phyloP scores from a whole-genome alignment of 2,797 vertebrate species.

The Percopsis omiscomaycus region DNA sequence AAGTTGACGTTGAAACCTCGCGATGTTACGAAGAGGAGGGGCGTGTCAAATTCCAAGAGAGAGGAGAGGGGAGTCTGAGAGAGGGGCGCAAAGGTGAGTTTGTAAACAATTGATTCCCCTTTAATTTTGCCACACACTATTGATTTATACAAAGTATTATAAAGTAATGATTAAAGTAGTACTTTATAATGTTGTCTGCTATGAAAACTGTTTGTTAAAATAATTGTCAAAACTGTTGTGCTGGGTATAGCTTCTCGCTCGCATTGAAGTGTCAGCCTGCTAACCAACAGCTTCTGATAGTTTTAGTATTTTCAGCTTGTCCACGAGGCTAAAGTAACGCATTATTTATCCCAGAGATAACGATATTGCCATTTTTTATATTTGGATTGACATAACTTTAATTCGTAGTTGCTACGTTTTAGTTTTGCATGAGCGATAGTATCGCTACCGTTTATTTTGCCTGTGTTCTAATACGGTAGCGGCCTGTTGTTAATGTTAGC shows the following conservation, averaged over 20 bases:
- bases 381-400: slow-evolving; percentile 32
- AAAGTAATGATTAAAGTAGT: background rate
- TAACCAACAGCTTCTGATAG: slow-evolving; percentile 38
- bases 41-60: slow-evolving; percentile 85
- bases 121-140: slow-evolving; percentile 39
- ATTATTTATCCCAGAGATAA: background rate
- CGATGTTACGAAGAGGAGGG: slow-evolving; percentile 73
- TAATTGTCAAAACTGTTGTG: slow-evolving; percentile 59
- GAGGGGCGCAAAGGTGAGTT: slow-evolving; percentile 83
- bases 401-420: slow-evolving; percentile 6
- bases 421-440: slow-evolving; percentile 33
- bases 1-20: slow-evolving; percentile 61
- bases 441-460: slow-evolving; percentile 22
- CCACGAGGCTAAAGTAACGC: background rate
- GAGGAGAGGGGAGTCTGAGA: slow-evolving; percentile 70
- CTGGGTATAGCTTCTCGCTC: slow-evolving; percentile 56
- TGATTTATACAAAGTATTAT: slow-evolving; percentile 4
- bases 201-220: slow-evolving; percentile 25
- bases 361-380: background rate
- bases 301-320: slow-evolving; percentile 14
- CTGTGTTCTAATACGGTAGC: slow-evolving; percentile 21
- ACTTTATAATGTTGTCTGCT: slow-evolving; percentile 23
- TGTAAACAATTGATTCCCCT: slow-evolving; percentile 81
- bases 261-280: slow-evolving; percentile 71
- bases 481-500: slow-evolving; percentile 74